Evolutionary conservation across 2,113 vertebrate genomes (phyloP).

Genomic region (Bubalus kerabau): DNA sequence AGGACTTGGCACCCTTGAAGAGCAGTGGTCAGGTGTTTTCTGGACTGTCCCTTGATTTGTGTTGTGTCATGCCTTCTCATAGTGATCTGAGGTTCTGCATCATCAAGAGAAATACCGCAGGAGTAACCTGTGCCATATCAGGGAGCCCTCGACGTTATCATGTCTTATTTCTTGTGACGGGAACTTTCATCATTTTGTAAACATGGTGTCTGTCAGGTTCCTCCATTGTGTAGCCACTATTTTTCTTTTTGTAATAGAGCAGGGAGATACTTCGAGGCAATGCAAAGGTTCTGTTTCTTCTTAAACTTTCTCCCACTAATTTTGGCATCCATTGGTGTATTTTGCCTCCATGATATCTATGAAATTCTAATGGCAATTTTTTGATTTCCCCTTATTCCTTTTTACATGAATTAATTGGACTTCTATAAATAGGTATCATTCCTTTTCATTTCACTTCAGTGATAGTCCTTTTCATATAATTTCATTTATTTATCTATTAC

Average conservation of each 20-base stretch:
- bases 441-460: not conserved
- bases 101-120: fast-evolving
- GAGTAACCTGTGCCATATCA: fast-evolving
- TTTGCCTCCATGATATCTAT: not conserved
- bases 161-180: not conserved
- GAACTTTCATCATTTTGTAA: not conserved
- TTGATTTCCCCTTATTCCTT: not conserved
- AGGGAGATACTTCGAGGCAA: not conserved
- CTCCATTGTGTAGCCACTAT: too few species aligned
- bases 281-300: not conserved
- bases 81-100: fast-evolving
- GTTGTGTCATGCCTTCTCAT: not conserved
- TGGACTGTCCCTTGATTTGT: fast-evolving
- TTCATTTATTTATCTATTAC: not conserved
- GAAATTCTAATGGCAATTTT: not conserved
- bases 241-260: not conserved
- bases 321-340: not conserved
- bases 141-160: fast-evolving
- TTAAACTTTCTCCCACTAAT: not conserved
- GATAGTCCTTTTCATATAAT: not conserved
- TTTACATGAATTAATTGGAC: not conserved
- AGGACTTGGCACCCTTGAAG: not conserved
- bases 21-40: not conserved
- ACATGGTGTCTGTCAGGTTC: too few species aligned
- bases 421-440: not conserved